phyloP scores from a whole-genome alignment of 64 coral and sea anemone species.

The Anthopleura sola region DNA sequence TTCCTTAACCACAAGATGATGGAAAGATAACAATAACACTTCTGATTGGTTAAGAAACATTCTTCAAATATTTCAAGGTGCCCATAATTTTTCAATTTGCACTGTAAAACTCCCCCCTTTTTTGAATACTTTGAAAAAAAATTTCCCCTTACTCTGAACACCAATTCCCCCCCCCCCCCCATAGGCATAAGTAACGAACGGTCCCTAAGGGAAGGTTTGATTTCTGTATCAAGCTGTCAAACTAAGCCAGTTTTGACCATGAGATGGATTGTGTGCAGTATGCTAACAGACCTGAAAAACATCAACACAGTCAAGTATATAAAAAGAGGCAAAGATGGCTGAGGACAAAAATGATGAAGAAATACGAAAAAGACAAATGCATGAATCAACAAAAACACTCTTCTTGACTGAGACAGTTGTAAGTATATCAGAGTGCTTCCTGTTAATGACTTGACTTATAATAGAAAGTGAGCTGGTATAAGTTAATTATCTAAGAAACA shows the following conservation, averaged over 20 bases:
- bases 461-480: neutral
- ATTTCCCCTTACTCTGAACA: too few relatives aligned
- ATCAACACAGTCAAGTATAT: neutral
- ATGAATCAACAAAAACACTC: neutral
- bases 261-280: neutral
- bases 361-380: neutral
- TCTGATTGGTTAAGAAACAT: too few relatives aligned
- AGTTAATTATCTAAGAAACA: neutral
- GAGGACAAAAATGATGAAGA: neutral
- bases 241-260: slow-evolving; percentile 19
- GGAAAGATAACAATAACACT: too few relatives aligned
- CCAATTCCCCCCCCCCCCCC: too few relatives aligned
- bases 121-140: too few relatives aligned
- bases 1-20: too few relatives aligned
- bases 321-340: neutral
- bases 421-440: neutral
- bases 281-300: neutral
- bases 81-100: too few relatives aligned
- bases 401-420: neutral
- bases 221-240: slow-evolving; percentile 2
- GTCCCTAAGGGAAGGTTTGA: neutral
- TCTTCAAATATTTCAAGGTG: too few relatives aligned
- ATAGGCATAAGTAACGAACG: too few relatives aligned
- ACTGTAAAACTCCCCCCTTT: too few relatives aligned
- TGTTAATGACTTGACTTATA: neutral